phyloP scores from a whole-genome alignment of 2,113 vertebrate species.

The Falcunculus frontatus region DNA sequence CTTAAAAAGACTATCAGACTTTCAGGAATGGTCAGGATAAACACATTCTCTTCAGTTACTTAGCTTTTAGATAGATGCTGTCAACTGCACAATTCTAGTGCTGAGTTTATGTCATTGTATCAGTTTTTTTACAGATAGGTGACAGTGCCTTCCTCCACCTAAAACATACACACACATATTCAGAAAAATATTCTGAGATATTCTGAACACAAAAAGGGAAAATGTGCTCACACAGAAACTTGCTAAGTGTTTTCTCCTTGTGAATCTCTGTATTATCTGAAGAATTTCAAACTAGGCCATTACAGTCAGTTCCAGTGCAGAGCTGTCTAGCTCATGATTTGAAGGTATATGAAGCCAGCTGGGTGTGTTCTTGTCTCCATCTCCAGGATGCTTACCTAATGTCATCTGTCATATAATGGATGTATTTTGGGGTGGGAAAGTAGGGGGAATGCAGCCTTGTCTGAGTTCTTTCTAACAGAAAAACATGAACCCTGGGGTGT shows the following conservation, averaged over 20 bases:
- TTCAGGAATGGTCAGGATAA: neutral
- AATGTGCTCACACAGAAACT: neutral
- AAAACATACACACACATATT: neutral
- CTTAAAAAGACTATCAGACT: neutral
- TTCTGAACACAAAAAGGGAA: neutral
- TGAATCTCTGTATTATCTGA: neutral
- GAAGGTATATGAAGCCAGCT: neutral
- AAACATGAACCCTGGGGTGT: neutral
- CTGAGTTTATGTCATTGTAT: neutral
- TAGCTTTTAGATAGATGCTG: neutral
- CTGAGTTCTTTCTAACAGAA: neutral
- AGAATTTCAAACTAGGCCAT: neutral
- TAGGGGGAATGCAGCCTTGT: neutral
- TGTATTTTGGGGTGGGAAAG: neutral
- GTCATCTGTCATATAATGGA: neutral
- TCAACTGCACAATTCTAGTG: neutral
- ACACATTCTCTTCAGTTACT: fast-evolving
- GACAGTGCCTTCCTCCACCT: neutral
- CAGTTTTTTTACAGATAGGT: neutral
- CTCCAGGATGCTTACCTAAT: neutral
- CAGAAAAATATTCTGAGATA: neutral
- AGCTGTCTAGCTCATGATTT: neutral
- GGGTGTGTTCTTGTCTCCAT: neutral
- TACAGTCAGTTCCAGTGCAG: neutral
- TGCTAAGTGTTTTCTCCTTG: neutral